Evolutionary conservation across 2,888 invertebrate genomes (phyloP).

Genomic region (Pollenia labialis): DNA sequence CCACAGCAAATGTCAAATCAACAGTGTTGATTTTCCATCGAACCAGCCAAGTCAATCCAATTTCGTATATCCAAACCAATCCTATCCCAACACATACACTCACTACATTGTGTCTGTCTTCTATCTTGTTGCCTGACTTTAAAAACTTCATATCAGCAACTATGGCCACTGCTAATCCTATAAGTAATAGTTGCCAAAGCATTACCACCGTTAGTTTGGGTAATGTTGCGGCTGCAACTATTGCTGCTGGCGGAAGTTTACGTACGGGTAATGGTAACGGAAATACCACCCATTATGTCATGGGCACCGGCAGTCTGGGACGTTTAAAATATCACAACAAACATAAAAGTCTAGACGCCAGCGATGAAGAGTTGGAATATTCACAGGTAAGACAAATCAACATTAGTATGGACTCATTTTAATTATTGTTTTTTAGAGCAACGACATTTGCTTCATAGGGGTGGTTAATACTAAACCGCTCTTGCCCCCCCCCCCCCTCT

Average conservation of each 20-base stretch:
- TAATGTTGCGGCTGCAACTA: constrained; percentile 73
- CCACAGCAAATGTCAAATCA: constrained; percentile 59
- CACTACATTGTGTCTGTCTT: background rate
- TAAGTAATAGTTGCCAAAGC: constrained; percentile 82
- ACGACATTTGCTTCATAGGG: constrained; percentile 54
- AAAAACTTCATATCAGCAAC: constrained; percentile 41
- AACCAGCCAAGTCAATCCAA: constrained; percentile 34
- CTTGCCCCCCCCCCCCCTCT: too few relatives aligned
- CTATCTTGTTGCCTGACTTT: background rate
- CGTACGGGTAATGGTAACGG: constrained; percentile 69
- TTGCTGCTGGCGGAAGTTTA: constrained; percentile 74
- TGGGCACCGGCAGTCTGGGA: constrained; percentile 83
- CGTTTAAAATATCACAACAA: constrained; percentile 81
- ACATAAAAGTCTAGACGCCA: constrained; percentile 80
- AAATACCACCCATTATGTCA: constrained; percentile 78
- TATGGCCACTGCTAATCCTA: constrained; percentile 77
- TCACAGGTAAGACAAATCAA: constrained; percentile 84
- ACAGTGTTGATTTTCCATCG: constrained; percentile 62
- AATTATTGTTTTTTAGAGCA: constrained; percentile 41
- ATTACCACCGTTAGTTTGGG: constrained; percentile 76
- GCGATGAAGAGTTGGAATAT: constrained; percentile 86
- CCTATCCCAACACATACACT: background rate
- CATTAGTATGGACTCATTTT: constrained; percentile 37
- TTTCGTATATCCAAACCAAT: background rate
- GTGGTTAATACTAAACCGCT: constrained; percentile 35